A percentile compares a stretch with the other conserved stretches of the same genome.
phyloP scores from a whole-genome alignment of 2,113 vertebrate species.

The Diadophis punctatus region DNA sequence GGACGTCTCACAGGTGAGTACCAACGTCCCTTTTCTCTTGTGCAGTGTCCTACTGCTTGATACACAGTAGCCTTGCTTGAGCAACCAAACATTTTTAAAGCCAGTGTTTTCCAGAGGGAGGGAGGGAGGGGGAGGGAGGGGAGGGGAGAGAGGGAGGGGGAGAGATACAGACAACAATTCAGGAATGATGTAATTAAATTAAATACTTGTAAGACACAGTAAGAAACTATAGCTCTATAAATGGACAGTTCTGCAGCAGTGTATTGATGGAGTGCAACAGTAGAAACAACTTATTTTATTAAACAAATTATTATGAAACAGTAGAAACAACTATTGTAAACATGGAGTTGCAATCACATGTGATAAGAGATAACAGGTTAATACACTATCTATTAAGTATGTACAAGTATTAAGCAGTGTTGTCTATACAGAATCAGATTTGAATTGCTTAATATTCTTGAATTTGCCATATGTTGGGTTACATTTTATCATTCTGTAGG shows the following conservation, averaged over 20 bases:
- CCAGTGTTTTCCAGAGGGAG: neutral
- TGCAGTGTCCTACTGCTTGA: neutral
- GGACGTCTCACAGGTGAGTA: too few relatives aligned
- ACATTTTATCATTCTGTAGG: neutral
- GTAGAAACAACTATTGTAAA: neutral
- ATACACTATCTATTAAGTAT: neutral
- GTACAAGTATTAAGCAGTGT: neutral
- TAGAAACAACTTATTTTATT: neutral
- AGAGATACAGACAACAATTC: too few relatives aligned
- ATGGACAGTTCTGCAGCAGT: neutral
- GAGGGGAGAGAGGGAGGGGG: too few relatives aligned
- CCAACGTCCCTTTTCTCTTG: too few relatives aligned
- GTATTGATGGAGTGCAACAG: neutral
- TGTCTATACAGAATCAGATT: neutral
- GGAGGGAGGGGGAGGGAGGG: too few relatives aligned
- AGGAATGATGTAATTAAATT: too few relatives aligned
- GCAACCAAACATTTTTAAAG: neutral
- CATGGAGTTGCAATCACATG: neutral
- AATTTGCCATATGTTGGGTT: neutral
- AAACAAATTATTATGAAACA: too few relatives aligned
- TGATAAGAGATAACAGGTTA: neutral
- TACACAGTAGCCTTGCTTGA: neutral
- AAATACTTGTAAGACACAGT: too few relatives aligned
- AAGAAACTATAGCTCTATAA: neutral
- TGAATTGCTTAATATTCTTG: neutral